Base-by-base conservation (phyloP, 1,140 invertebrate genomes). In the Eulimnadia texana region DNA sequence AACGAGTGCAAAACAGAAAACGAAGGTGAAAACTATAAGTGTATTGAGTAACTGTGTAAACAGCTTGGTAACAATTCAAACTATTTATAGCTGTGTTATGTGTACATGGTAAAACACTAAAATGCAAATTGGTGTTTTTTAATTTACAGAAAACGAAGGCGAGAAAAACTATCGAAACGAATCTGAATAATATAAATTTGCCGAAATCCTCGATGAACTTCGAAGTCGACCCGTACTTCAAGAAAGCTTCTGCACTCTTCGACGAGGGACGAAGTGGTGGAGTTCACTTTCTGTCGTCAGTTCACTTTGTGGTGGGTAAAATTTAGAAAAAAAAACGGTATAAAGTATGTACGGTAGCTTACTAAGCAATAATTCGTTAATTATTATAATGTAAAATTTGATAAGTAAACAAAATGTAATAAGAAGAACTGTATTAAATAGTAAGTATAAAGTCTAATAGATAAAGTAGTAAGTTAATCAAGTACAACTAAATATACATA, bases 161-260 rank as follows among this genome's bases (percentile, higher is more conserved):
- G 52, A 69, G 69, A 53, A 67, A 66, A 33, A 73, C 72, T 2
- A 63, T 76, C 28, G 74, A 74, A 64, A 73, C 68, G 10, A 76
- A 77, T 53, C 49, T 74, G n/a, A 73, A 73, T 61, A 71, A 71
- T 56, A 66, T 77, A 2, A 73, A 72, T 65, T 62, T 72, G 6
- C 68, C 70, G 27, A 71, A 73, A 50, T 73, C 74, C 68, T 74
- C 76, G 55, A 55, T 74, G 50, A 73, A 72, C 25, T 66, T 64
- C 60, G 61, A 74, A 64, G 69, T 73, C 33, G 76, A 77, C 66
- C 76, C 76, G 3, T 67, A 76, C 60, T 77, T 77, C 66, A 73
- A 76, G 65, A 69, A 75, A 50, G 73, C 69, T 64, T 70, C 72
- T 3, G 67, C 71, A n/a, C 68, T 72, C 13, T 76, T 77, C 71